These are phyloP conservation scores for Archaeoteleia sp. DNA, from an alignment of 2,888 invertebrate species.

Conservation along the genomic window DNA sequence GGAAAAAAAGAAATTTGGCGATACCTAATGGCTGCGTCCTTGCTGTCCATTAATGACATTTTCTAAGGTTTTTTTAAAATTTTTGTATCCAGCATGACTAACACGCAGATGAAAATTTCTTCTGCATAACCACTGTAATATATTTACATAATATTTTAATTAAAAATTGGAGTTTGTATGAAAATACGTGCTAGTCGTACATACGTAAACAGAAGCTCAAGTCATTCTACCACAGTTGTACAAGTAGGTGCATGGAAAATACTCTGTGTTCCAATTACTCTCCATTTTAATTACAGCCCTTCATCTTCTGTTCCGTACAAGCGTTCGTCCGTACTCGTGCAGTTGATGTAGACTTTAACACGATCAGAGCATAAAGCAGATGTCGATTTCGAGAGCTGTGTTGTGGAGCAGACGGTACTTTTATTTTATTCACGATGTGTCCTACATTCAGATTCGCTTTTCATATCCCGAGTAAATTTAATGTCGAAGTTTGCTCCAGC, in stretches of 20 bases:
- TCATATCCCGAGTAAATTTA: constrained; percentile 1
- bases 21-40: too few species aligned
- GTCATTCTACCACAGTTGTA: constrained; percentile 20
- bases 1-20: neutral
- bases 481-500: neutral
- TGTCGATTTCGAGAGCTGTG: constrained; percentile 1
- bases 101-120: constrained; percentile 16
- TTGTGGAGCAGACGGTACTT: neutral
- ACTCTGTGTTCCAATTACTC: constrained; percentile 56
- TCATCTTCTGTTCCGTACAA: constrained; percentile 23
- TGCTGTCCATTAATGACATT: neutral
- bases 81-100: constrained; percentile 10
- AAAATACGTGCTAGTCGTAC: constrained; percentile 9
- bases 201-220: constrained; percentile 12
- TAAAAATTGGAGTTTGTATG: constrained; percentile 33
- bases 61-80: too few species aligned
- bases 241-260: constrained; percentile 35
- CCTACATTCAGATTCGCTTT: constrained; percentile 11
- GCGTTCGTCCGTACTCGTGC: constrained; percentile 16
- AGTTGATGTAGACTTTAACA: constrained; percentile 27
- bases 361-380: constrained; percentile 12
- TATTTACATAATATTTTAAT: constrained; percentile 42
- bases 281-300: constrained; percentile 50
- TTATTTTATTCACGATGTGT: neutral
- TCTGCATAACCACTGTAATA: constrained; percentile 12